These are phyloP conservation scores for Oryzias curvinotus DNA, from an alignment of 2,113 vertebrate species.

Conservation along the genomic window DNA sequence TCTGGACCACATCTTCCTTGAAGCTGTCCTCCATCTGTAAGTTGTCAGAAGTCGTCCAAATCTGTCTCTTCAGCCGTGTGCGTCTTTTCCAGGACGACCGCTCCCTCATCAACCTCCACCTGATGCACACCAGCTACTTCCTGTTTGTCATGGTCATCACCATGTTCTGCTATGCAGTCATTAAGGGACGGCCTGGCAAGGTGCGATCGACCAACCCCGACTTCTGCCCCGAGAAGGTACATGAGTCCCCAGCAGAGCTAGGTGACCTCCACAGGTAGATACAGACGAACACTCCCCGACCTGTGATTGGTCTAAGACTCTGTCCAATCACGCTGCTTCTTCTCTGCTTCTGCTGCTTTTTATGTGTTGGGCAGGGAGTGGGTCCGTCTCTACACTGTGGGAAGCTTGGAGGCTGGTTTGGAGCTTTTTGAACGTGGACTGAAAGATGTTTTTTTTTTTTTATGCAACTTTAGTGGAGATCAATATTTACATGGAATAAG, in stretches of 20 bases:
- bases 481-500: no score
- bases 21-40: not conserved
- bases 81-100: slow-evolving; percentile 88
- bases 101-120: slow-evolving; percentile 96
- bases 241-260: slow-evolving; percentile 55
- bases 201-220: slow-evolving; percentile 89
- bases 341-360: not conserved
- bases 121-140: slow-evolving; percentile 99
- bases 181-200: slow-evolving; percentile 95
- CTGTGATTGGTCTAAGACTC: slow-evolving; percentile 38
- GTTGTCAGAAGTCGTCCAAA: not conserved
- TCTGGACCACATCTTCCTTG: no score
- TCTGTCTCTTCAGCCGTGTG: not conserved
- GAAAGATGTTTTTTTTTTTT: no score
- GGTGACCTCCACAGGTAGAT: slow-evolving; percentile 63
- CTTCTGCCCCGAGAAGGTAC: slow-evolving; percentile 93
- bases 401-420: no score
- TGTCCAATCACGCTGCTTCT: slow-evolving; percentile 39
- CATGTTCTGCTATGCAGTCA: slow-evolving; percentile 99
- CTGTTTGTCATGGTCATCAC: slow-evolving; percentile 99
- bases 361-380: no score
- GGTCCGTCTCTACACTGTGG: no score
- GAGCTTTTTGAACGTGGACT: no score
- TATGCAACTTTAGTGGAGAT: no score
- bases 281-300: slow-evolving; percentile 9